phyloP scores from a whole-genome alignment of 2,888 invertebrate genomes.

The Euzetes globulus region DNA sequence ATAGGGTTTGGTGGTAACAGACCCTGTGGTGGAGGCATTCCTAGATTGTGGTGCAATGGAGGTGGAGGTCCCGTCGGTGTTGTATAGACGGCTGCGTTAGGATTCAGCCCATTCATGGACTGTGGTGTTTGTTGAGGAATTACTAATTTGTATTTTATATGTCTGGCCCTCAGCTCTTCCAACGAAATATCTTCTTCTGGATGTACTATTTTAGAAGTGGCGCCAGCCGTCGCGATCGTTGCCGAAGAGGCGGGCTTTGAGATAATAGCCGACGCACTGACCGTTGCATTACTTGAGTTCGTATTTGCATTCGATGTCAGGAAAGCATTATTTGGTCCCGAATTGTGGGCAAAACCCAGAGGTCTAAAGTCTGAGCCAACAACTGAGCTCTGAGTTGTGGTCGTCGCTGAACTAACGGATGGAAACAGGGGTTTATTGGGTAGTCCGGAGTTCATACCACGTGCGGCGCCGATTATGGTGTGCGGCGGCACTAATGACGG shows the following conservation, averaged over 20 bases:
- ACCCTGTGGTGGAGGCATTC: not conserved
- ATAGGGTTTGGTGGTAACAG: not conserved
- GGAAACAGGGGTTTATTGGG: conserved; percentile 66
- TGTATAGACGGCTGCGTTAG: not conserved
- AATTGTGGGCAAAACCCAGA: not conserved
- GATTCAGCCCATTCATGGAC: not conserved
- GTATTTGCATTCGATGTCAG: not conserved
- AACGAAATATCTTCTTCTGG: conserved; percentile 84
- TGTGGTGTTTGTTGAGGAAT: not conserved
- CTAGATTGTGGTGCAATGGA: conserved; percentile 4
- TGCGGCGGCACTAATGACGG: conserved; percentile 31
- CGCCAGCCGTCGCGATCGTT: conserved; percentile 72
- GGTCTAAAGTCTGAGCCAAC: conserved; percentile 39
- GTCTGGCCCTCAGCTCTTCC: conserved; percentile 42
- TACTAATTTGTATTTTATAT: conserved; percentile 36
- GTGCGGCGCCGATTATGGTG: conserved; percentile 2
- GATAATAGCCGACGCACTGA: conserved; percentile 44
- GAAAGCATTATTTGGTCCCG: conserved; percentile 10
- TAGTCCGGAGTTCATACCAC: not conserved
- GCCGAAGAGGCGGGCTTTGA: conserved; percentile 51
- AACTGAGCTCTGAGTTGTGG: not conserved
- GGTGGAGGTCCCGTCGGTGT: conserved; percentile 4
- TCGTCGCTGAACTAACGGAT: conserved; percentile 39
- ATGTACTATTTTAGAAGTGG: conserved; percentile 81
- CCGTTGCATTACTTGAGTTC: conserved; percentile 49